phyloP scores from a whole-genome alignment of 2,113 vertebrate genomes.

The Calyptomena viridis region DNA sequence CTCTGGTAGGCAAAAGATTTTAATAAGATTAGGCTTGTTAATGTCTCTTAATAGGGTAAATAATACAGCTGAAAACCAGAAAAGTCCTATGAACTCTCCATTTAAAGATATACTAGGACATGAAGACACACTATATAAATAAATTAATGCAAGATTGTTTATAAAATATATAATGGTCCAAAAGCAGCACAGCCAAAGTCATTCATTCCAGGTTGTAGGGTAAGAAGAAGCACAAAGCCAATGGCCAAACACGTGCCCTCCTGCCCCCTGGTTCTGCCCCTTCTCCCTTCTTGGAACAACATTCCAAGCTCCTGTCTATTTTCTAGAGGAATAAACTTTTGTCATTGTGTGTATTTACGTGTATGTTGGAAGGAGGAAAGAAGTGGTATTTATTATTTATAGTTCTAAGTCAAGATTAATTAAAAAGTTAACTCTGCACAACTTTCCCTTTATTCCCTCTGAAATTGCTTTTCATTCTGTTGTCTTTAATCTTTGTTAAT shows the following conservation, averaged over 20 bases:
- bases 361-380: accelerated
- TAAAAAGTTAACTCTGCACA: background rate
- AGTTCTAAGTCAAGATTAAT: background rate
- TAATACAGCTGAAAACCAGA: background rate
- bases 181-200: background rate
- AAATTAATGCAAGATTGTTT: background rate
- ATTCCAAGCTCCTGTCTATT: background rate
- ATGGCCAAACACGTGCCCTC: accelerated
- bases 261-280: background rate
- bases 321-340: background rate
- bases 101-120: background rate
- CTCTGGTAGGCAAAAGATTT: background rate
- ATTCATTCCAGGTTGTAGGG: background rate
- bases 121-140: background rate
- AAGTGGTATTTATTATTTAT: background rate
- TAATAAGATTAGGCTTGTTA: background rate
- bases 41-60: background rate
- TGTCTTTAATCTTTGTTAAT: background rate
- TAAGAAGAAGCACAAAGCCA: background rate
- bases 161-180: background rate
- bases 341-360: accelerated
- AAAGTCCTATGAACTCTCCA: background rate
- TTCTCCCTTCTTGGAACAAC: background rate
- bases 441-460: background rate
- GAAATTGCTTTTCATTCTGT: background rate